Base-by-base conservation (phyloP, 92 coral and sea anemone genomes). In the Virgularia gustaviana region DNA sequence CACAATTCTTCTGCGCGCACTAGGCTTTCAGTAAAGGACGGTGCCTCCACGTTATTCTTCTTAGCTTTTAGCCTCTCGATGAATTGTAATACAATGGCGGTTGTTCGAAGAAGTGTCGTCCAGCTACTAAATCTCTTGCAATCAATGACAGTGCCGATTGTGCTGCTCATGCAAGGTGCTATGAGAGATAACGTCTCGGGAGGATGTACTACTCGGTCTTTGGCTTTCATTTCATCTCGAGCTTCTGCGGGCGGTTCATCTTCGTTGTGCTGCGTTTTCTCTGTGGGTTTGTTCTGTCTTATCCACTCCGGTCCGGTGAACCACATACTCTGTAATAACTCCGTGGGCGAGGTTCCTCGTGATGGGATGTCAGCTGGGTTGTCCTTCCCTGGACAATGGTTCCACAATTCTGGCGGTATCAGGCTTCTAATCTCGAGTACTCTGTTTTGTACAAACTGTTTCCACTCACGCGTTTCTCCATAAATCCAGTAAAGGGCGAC, bases 71-170 rank as follows among this genome's bases (percentile, higher is more conserved):
- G 38, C 31, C 49, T 78, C 24, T 73, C 20, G 25, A 83, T 62
- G 35, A 83, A 77, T 30, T 71, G 9, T 41, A 76, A 45, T 41
- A 78, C 90, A 16, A 74, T 56, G 36, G 82, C 81, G 9, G 86
- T 77, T 60, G 82, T 72, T 57, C 80, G 51, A 27, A 75, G 66
- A 15, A 76, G 52, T 57, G 61, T 83, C 28, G 58, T 56, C 35
- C 38, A 38, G 44, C 32, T 65, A 56, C 87, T 83, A 38, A 71
- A 83, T 73, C 80, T 32, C 66, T 58, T 59, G 57, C 79, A 79
- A 35, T 83, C 88, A 36, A 83, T 78, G 33, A 83, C 52, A 45
- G 64, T 57, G 39, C 79, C 18, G 23, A 77, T 68, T 13, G 53
- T 63, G 36, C 63, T 36, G 6, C n/a, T 19, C 6, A 22, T 19